Evolutionary conservation across 2,888 invertebrate species (phyloP), one percentile per base, ranked within the genome.

Genomic region (Trimorus sp.): DNA sequence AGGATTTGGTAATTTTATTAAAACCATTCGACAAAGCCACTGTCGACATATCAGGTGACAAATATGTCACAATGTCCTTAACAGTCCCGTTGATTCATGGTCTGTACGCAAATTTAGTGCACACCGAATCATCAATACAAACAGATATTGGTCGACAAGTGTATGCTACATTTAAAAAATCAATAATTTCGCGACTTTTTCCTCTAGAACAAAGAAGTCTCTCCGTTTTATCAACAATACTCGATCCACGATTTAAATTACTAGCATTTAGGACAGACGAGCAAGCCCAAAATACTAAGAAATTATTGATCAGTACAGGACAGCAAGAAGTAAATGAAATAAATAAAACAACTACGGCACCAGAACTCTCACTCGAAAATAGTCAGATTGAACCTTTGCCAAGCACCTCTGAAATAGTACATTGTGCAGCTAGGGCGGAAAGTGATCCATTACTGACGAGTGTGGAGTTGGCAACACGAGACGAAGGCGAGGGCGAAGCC

Each of bases 11-110:
- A 16, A 49, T 36, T 16, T 15, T 73, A 4, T 38, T 73, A 6
- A 45, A 62, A 54, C 71, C 65, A 1, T 56, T 65, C 12, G 56
- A 63, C 7, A 42, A 73, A 63, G 73, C 73, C 15, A 63, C 54
- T 15, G 36, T 37, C 3, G 54, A 73, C 54, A 65, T 74, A 15
- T 65, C 65, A 11, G 74, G 63, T 9, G 65, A 56, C 45, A 54
- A 48, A 48, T 74, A 65, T 40, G 65, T 65, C 7, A 73, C 53
- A 11, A 63, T 63, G 40, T 73, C 62, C 1, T 36, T 62, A 9
- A 48, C 38, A 3, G 42, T 73, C 36, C 73, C 62, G n/a, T 16
- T 63, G 7, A 49, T 73, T 14, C 63, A 56, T 58, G 65, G 65
- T 2, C 9, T 69, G 16, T 69, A 69, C n/a, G 11, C 69, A n/a